These are phyloP conservation scores for Caranx ignobilis DNA, from an alignment of 2,113 vertebrate genomes.

Conservation along the genomic window DNA sequence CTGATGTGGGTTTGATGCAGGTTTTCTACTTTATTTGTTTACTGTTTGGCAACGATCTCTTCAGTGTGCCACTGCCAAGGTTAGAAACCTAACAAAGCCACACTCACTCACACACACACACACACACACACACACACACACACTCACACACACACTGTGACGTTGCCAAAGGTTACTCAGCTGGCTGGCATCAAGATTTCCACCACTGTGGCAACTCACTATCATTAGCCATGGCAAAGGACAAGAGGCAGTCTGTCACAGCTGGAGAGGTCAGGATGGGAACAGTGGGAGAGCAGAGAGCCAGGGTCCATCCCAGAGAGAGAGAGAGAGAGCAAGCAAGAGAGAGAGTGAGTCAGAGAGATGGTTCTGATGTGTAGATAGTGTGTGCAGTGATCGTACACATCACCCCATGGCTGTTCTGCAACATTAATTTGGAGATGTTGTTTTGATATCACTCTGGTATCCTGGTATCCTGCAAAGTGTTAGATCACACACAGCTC, in stretches of 20 bases:
- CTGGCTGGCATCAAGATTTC: constrained; percentile 22
- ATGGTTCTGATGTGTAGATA: too few relatives aligned
- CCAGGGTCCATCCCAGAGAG: constrained; percentile 14
- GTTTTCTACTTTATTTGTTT: constrained; percentile 5
- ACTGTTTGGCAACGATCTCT: neutral
- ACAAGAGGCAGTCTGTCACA: constrained; percentile 37
- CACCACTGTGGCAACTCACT: constrained; percentile 16
- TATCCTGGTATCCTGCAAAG: neutral
- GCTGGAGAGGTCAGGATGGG: constrained; percentile 22
- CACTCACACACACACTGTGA: neutral
- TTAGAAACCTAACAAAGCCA: constrained; percentile 14
- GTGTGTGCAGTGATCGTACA: too few relatives aligned
- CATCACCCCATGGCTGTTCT: too few relatives aligned
- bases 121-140: constrained; percentile 3
- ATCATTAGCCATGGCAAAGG: constrained; percentile 25
- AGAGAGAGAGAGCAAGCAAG: too few relatives aligned
- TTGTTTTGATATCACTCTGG: constrained; percentile 2
- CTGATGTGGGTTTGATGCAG: neutral
- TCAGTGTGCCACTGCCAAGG: constrained; percentile 26
- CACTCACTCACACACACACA: neutral
- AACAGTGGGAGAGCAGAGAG: constrained; percentile 33
- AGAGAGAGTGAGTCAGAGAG: too few relatives aligned
- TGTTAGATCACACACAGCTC: neutral
- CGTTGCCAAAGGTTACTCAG: constrained; percentile 43
- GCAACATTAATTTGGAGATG: neutral